phyloP scores from a whole-genome alignment of 2,797 vertebrate species.

The Eulemur albifrons region DNA sequence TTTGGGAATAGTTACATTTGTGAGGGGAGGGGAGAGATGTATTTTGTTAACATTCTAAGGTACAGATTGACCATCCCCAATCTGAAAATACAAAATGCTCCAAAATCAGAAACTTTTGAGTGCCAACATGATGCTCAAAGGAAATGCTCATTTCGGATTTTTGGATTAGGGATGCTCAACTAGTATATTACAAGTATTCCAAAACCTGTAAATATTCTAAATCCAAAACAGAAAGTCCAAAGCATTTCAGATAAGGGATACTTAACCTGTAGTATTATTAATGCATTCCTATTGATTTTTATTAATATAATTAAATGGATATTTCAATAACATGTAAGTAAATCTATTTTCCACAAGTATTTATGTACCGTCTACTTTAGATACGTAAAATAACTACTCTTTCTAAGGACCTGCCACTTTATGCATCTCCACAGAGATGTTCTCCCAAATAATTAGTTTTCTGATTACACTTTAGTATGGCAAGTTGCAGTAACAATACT shows the following conservation, averaged over 20 bases:
- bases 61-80: not conserved
- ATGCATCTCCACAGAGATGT: not conserved
- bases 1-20: not conserved
- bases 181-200: not conserved
- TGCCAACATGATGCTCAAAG: not conserved
- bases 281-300: constrained; percentile 27
- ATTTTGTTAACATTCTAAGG: constrained; percentile 39
- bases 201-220: not conserved
- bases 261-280: not conserved
- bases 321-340: not conserved
- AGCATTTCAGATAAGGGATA: not conserved
- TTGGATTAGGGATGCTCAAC: not conserved
- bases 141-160: not conserved
- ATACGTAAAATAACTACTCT: constrained; percentile 19
- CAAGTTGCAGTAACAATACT: not conserved
- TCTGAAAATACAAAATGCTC: not conserved
- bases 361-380: not conserved
- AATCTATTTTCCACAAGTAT: not conserved
- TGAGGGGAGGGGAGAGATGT: not conserved
- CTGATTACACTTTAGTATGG: not conserved
- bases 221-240: not conserved
- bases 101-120: not conserved
- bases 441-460: not conserved
- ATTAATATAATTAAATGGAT: constrained; percentile 12
- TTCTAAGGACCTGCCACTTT: not conserved